Percentiles rank a stretch among this genome's conserved stretches.
These are phyloP conservation scores for Mamestra brassicae DNA, from an alignment of 2,888 invertebrate genomes.

Conservation along the genomic window DNA sequence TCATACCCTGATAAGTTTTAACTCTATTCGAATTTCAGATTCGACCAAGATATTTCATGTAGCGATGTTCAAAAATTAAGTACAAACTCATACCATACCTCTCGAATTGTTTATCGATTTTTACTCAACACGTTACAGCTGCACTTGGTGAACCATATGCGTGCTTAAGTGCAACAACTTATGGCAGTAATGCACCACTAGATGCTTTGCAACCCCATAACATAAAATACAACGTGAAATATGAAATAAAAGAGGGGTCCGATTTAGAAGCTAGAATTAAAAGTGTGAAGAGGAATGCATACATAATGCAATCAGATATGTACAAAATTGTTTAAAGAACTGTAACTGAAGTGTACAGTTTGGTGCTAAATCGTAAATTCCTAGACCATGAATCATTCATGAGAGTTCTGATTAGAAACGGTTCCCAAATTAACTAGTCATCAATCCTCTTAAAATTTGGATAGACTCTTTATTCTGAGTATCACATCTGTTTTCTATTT, in stretches of 20 bases:
- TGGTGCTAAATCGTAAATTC: constrained; percentile 42
- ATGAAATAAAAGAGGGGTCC: constrained; percentile 1
- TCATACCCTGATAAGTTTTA: neutral
- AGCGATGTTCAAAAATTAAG: neutral
- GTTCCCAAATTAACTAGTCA: constrained; percentile 72
- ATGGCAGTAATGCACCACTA: neutral
- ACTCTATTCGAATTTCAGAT: neutral
- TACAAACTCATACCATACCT: neutral
- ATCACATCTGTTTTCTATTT: constrained; percentile 64
- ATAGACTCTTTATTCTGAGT: constrained; percentile 64
- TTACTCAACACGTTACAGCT: constrained; percentile 25
- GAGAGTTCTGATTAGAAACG: constrained; percentile 63
- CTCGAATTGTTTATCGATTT: constrained; percentile 39
- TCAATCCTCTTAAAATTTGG: constrained; percentile 62
- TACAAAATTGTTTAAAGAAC: constrained; percentile 41
- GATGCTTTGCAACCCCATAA: neutral
- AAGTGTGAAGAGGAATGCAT: constrained; percentile 2
- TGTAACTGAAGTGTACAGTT: constrained; percentile 53
- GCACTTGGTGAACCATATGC: constrained; percentile 12
- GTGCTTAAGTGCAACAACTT: constrained; percentile 36
- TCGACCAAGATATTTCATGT: neutral
- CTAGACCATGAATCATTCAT: constrained; percentile 67
- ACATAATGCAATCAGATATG: constrained; percentile 36
- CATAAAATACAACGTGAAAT: neutral
- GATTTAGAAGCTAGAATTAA: neutral